Evolutionary conservation across 2,797 vertebrate genomes (phyloP).

Genomic region (Acrocephalus scirpaceus): DNA sequence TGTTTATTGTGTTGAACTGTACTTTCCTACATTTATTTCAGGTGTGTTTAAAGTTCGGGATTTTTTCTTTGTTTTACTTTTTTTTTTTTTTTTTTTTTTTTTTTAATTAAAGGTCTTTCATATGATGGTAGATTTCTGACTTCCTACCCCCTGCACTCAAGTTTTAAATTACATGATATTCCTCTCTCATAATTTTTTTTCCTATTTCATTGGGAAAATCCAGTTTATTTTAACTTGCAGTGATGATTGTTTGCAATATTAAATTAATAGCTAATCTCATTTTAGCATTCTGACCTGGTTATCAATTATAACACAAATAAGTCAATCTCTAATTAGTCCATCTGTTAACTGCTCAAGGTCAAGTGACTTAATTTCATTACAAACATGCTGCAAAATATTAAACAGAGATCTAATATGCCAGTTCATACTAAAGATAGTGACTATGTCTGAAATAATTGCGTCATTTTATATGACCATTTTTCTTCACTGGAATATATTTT

Average conservation of each 20-base stretch:
- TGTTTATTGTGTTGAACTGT: background rate
- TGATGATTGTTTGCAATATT: background rate
- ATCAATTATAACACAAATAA: conserved; percentile 17
- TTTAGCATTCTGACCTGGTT: conserved; percentile 27
- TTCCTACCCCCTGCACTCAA: accelerated
- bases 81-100: accelerated
- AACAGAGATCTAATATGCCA: background rate
- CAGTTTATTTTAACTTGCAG: background rate
- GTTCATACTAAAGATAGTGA: background rate
- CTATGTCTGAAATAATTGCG: background rate
- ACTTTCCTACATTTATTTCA: background rate
- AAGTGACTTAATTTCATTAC: background rate
- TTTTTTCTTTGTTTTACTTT: no score
- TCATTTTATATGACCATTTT: background rate
- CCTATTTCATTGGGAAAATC: background rate
- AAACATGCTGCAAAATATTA: background rate
- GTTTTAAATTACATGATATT: background rate
- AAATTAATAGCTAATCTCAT: background rate
- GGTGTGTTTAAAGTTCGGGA: accelerated
- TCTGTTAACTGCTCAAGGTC: conserved; percentile 8
- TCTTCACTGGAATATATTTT: background rate
- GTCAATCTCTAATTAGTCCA: conserved; percentile 3
- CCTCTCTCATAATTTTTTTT: background rate
- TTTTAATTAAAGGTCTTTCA: background rate
- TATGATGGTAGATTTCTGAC: background rate